Evolutionary conservation across 2,888 invertebrate species (phyloP).

Genomic region (Neria commutata): DNA sequence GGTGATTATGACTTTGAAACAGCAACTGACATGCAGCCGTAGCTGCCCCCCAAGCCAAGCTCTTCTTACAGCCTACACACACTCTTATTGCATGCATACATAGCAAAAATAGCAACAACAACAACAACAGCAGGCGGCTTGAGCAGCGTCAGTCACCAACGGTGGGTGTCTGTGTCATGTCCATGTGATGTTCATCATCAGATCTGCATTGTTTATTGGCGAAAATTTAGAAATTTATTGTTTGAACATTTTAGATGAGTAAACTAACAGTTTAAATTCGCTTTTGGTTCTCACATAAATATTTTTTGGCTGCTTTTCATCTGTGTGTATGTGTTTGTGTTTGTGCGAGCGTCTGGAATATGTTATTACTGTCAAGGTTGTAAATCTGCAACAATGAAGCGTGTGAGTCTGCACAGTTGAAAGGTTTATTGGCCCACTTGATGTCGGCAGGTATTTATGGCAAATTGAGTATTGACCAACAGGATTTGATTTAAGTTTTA

Average conservation of each 20-base stretch:
- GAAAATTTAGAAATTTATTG: constrained; percentile 51
- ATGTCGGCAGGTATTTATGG: too few relatives aligned
- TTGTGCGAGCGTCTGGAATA: too few relatives aligned
- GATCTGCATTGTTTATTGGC: constrained; percentile 43
- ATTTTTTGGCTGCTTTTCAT: too few relatives aligned
- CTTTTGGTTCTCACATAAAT: constrained; percentile 15
- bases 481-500: too few relatives aligned
- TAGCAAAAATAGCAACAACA: not conserved
- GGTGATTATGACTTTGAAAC: not conserved
- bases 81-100: not conserved
- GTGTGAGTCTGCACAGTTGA: too few relatives aligned
- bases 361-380: too few relatives aligned
- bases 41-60: too few relatives aligned
- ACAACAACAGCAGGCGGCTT: constrained; percentile 12
- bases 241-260: constrained; percentile 26
- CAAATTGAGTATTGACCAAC: too few relatives aligned
- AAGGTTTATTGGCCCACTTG: too few relatives aligned
- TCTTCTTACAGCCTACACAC: too few relatives aligned
- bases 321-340: too few relatives aligned
- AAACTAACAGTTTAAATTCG: not conserved
- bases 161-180: constrained; percentile 13
- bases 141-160: not conserved
- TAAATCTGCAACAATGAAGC: too few relatives aligned
- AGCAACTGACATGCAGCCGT: not conserved
- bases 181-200: not conserved